Conservation (phyloP, 1,140 invertebrate species). For the Macrobrachium rosenbergii region DNA sequence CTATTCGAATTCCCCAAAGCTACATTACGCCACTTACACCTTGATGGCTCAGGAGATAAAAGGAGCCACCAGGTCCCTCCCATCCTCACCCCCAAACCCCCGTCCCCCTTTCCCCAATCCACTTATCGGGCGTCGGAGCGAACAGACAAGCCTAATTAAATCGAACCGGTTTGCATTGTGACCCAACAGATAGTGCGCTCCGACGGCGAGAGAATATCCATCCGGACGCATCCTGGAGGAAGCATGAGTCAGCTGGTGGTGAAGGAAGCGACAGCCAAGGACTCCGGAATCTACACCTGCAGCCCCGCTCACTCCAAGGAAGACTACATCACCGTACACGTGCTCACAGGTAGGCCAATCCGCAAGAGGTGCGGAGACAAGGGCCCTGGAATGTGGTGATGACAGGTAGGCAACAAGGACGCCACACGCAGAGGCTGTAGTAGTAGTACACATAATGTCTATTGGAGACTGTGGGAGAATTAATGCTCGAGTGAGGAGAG, state of each 20-base stretch:
- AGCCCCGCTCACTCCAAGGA: slow-evolving; percentile 61
- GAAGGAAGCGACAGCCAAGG: slow-evolving; percentile 47
- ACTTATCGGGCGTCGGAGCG: too few relatives aligned
- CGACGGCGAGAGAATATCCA: slow-evolving; percentile 57
- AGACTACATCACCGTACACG: slow-evolving; percentile 65
- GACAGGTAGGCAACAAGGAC: not conserved
- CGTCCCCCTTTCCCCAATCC: too few relatives aligned
- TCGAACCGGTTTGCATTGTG: not conserved
- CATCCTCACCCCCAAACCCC: too few relatives aligned
- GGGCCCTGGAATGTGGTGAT: not conserved
- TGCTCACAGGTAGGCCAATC: slow-evolving; percentile 59
- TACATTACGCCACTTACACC: too few relatives aligned
- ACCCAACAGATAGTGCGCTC: slow-evolving; percentile 57
- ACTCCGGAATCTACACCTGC: slow-evolving; percentile 64
- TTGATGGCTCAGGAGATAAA: too few relatives aligned
- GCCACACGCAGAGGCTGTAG: too few relatives aligned
- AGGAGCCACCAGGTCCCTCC: not conserved
- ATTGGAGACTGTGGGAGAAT: too few relatives aligned
- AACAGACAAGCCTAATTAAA: not conserved
- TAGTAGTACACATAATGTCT: too few relatives aligned
- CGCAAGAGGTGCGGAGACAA: not conserved
- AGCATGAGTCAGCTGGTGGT: slow-evolving; percentile 65
- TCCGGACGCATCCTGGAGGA: slow-evolving; percentile 53
- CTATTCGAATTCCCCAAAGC: too few relatives aligned
- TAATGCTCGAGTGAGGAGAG: too few relatives aligned